phyloP scores from a whole-genome alignment of 2,113 vertebrate species.

The Phylloscopus whistleri region DNA sequence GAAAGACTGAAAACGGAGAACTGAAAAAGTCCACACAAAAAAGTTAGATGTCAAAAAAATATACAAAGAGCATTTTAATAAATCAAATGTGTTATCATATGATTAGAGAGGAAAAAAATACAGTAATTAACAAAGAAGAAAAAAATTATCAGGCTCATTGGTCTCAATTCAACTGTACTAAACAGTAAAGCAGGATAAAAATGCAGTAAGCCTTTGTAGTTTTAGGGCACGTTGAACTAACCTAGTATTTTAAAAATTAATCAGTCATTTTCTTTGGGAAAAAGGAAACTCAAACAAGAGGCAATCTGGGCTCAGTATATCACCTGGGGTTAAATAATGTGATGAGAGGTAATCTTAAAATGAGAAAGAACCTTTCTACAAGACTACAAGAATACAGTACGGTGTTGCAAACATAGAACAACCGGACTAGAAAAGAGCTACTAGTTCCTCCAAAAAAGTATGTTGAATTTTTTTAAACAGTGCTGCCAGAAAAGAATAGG shows the following conservation, averaged over 20 bases:
- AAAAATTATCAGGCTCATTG: background rate
- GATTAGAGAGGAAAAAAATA: background rate
- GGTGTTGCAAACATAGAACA: background rate
- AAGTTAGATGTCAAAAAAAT: background rate
- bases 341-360: background rate
- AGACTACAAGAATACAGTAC: background rate
- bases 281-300: background rate
- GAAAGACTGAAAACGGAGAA: background rate
- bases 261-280: background rate
- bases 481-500: background rate
- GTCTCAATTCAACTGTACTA: background rate
- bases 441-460: background rate
- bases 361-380: background rate
- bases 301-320: background rate
- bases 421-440: background rate
- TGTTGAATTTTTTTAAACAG: rapidly evolving
- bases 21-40: background rate
- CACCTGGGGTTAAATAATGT: background rate
- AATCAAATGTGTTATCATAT: background rate
- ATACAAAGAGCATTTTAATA: background rate
- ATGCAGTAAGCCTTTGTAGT: background rate
- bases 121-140: background rate
- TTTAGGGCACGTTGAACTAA: background rate
- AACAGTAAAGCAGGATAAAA: background rate
- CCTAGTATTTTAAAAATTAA: background rate